Conservation (phyloP, 2,797 vertebrate species). For the Ispidina picta region DNA sequence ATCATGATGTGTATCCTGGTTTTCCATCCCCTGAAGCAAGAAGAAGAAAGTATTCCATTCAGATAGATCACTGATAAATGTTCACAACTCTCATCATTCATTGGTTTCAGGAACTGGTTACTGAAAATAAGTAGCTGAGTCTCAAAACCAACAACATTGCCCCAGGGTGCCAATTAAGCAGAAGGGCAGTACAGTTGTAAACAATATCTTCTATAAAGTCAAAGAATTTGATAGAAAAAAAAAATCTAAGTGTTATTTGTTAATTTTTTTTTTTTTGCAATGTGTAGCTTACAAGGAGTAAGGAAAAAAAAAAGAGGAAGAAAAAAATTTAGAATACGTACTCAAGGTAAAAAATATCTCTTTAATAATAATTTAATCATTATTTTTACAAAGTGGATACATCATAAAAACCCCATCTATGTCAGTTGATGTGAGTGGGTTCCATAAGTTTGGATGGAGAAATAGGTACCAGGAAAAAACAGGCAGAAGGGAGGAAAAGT, state of each 20-base stretch:
- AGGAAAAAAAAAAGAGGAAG: constrained; percentile 29
- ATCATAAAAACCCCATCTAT: background rate
- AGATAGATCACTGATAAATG: constrained; percentile 71
- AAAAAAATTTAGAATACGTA: background rate
- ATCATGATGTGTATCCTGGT: constrained; percentile 24
- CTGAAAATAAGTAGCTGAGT: constrained; percentile 65
- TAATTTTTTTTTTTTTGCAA: constrained; percentile 69
- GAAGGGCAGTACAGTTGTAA: constrained; percentile 69
- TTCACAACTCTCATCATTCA: constrained; percentile 29
- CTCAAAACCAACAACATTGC: constrained; percentile 68
- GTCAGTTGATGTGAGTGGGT: background rate
- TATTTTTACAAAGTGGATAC: background rate
- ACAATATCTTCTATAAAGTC: constrained; percentile 72
- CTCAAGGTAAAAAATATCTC: background rate
- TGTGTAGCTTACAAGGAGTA: constrained; percentile 15
- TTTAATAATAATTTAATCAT: background rate
- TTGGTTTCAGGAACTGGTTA: constrained; percentile 58
- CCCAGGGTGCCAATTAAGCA: constrained; percentile 70
- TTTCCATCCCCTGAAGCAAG: constrained; percentile 21
- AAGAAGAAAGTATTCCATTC: constrained; percentile 57
- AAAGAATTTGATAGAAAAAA: constrained; percentile 64
- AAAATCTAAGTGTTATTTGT: constrained; percentile 36
- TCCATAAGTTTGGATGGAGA: background rate
- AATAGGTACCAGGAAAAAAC: background rate
- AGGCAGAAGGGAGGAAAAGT: background rate